Evolutionary conservation across 2,888 invertebrate species (phyloP), one percentile per base, ranked within the genome.

Genomic region (Pheosia gnoma): DNA sequence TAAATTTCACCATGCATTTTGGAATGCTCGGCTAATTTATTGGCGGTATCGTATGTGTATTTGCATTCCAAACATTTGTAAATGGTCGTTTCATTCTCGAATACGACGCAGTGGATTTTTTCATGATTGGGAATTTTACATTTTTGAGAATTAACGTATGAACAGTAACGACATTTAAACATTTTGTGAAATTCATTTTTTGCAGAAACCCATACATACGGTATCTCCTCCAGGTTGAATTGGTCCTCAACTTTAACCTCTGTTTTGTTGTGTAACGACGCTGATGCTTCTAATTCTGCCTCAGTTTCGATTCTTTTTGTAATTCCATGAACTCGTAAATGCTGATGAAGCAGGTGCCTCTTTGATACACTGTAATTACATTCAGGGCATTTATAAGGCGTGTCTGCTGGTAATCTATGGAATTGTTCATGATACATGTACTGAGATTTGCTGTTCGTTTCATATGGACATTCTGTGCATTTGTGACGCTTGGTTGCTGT

Each of bases 351-450:
- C 51, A 97, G 93, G 77, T 97, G 96, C 68, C 96, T 94, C 81
- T 96, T 96, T 61, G 96, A 96, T 8, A 97, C 97, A 79, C 97
- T 97, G 82, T 97, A 98, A 70, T 96, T 96, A 85, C 98, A 98
- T 74, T 96, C 94, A 37, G 95, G 95, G 82, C 98, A 98, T 84
- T 97, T 97, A 87, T 96, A 97, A n/a, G 95, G 95, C 0, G 96
- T 96, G 55, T 95, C 95, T 59, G 95, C 94, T 0, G 96, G 95
- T 51, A 89, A 81, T 13, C 96, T 94, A 82, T 98, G 98, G 83
- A 98, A 96, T 80, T 97, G 97, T 80, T 97, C 97, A 81, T 98
- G 98, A 82, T 98, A 97, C 82, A 96, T 95, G 86, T 96, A 97
- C 85, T 98, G 97, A 39, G 97, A 97, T 85, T 97, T 97, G 83